A percentile compares a stretch with the other conserved stretches of the same genome.
phyloP scores from a whole-genome alignment of 92 coral and sea anemone genomes.

The Palythoa heliodiscus region DNA sequence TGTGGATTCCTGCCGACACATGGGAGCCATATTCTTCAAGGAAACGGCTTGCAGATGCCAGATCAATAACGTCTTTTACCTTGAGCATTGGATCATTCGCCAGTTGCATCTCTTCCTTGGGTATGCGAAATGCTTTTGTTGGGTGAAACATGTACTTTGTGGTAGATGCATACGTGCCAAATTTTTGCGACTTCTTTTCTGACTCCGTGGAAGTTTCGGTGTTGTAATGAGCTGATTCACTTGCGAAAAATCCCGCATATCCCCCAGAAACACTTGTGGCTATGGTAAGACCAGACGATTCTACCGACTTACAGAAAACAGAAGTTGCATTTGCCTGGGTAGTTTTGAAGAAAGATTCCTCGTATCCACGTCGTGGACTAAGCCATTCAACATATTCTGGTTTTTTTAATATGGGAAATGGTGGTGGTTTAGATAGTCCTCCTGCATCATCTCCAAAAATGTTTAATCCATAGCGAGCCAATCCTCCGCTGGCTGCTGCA shows the following conservation, averaged over 20 bases:
- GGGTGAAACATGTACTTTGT: constrained; percentile 27
- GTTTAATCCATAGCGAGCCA: constrained; percentile 4
- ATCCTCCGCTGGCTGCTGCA: constrained; percentile 31
- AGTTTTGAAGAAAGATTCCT: constrained; percentile 7
- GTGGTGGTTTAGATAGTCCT: constrained; percentile 27
- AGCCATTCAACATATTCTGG: constrained; percentile 36
- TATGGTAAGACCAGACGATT: constrained; percentile 36
- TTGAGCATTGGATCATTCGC: constrained; percentile 3
- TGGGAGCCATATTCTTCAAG: constrained; percentile 22
- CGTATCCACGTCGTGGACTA: constrained; percentile 9
- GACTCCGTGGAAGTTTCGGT: constrained; percentile 1
- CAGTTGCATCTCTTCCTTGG: constrained; percentile 25
- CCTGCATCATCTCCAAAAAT: not conserved
- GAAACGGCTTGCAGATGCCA: constrained; percentile 10
- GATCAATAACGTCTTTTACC: not conserved
- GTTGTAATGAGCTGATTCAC: constrained; percentile 17
- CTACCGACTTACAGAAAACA: constrained; percentile 18
- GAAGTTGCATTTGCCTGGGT: constrained; percentile 2
- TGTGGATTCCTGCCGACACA: constrained; percentile 30
- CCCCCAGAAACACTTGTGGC: constrained; percentile 25
- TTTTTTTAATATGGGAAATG: constrained; percentile 24
- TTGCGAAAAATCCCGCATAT: not conserved
- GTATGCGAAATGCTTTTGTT: constrained; percentile 19
- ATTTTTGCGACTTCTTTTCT: not conserved
- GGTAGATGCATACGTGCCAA: constrained; percentile 19